A percentile compares a stretch with the other conserved stretches of the same genome.
Conservation (phyloP, 1,140 invertebrate species). For the Drosophila guanche region DNA sequence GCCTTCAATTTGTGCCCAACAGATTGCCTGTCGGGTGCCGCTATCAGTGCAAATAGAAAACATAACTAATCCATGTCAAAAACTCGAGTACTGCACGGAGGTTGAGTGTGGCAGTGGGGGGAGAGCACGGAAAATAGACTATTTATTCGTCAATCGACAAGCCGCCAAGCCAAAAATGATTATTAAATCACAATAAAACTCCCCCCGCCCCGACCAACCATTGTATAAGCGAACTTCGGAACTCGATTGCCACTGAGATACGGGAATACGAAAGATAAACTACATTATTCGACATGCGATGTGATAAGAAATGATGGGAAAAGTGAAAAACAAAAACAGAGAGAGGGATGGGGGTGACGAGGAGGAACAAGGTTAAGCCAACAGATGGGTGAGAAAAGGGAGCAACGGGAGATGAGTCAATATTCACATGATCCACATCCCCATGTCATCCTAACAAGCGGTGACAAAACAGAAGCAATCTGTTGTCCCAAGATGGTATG, state of each 20-base stretch:
- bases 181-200: constrained; percentile 39
- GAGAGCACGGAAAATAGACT: too few relatives aligned
- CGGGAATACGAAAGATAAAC: constrained; percentile 24
- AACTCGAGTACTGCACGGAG: constrained; percentile 24
- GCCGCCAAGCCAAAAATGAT: constrained; percentile 20
- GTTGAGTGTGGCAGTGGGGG: neutral
- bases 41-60: constrained; percentile 54
- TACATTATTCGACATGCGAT: neutral
- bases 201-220: neutral
- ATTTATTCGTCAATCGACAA: too few relatives aligned
- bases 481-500: too few relatives aligned
- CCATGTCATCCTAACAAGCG: neutral
- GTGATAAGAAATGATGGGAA: constrained; percentile 19
- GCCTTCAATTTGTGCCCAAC: constrained; percentile 27
- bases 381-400: neutral
- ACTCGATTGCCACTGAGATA: constrained; percentile 38
- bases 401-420: neutral
- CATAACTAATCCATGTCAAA: constrained; percentile 53
- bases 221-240: constrained; percentile 30
- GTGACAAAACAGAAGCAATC: constrained; percentile 14
- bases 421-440: constrained; percentile 13
- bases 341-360: too few relatives aligned
- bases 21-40: neutral
- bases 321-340: too few relatives aligned
- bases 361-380: constrained; percentile 26